Conservation (phyloP, 2,888 invertebrate genomes). For the Catocala fraxini region DNA sequence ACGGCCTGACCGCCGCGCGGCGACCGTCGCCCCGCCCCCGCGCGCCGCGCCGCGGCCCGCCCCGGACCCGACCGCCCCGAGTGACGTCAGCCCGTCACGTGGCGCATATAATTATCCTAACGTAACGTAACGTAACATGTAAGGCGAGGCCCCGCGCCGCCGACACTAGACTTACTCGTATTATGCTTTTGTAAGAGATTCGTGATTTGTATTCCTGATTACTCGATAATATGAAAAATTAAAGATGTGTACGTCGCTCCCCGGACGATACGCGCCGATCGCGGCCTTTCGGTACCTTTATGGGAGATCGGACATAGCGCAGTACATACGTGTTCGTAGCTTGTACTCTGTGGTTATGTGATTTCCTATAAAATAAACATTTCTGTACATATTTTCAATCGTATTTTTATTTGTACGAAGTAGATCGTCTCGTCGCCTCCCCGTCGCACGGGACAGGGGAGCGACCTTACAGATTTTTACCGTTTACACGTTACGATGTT, state of each 20-base stretch:
- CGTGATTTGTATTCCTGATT: conserved; percentile 87
- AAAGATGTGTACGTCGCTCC: conserved; percentile 81
- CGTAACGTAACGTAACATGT: conserved; percentile 56
- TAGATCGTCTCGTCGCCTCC: conserved; percentile 46
- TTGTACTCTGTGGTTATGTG: conserved; percentile 76
- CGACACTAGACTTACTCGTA: conserved; percentile 76
- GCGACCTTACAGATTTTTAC: conserved; percentile 34
- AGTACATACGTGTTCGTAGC: conserved; percentile 71
- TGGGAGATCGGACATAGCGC: conserved; percentile 73
- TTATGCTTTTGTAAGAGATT: conserved; percentile 87
- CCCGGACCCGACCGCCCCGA: conserved; percentile 24
- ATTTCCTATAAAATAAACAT: conserved; percentile 84
- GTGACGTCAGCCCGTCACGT: conserved; percentile 26
- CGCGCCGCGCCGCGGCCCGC: conserved; percentile 18
- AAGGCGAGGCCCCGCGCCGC: conserved; percentile 39
- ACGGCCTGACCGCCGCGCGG: conserved; percentile 26
- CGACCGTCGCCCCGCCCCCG: conserved; percentile 61
- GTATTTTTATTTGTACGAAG: conserved; percentile 79
- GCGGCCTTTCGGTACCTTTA: conserved; percentile 71
- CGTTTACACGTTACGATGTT: conserved; percentile 47
- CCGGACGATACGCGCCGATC: conserved; percentile 75
- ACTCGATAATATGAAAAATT: conserved; percentile 82
- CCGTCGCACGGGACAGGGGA: conserved; percentile 40
- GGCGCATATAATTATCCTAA: conserved; percentile 54
- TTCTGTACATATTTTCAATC: conserved; percentile 86